These are phyloP conservation scores for Drosophila lacicola DNA, from an alignment of 2,888 invertebrate species.

Conservation along the genomic window DNA sequence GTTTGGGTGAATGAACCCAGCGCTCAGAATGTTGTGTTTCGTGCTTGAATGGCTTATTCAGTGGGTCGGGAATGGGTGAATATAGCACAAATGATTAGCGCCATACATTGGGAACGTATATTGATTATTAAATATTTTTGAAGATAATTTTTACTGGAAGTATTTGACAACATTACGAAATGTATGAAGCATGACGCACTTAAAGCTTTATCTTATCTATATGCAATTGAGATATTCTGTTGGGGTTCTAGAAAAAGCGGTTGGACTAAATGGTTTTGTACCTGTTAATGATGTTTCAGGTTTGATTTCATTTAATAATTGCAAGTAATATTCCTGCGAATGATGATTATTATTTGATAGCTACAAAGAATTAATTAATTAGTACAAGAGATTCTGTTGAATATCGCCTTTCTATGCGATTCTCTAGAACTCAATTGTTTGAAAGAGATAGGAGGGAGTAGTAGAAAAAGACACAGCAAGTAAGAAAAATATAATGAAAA, in stretches of 20 bases:
- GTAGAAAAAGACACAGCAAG: not conserved
- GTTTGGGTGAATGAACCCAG: slow-evolving; percentile 75
- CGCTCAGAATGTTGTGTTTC: slow-evolving; percentile 35
- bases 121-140: not conserved
- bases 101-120: slow-evolving; percentile 10
- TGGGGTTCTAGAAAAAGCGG: not conserved
- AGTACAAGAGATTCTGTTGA: not conserved
- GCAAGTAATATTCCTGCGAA: too few relatives aligned
- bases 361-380: not conserved
- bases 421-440: not conserved
- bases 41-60: slow-evolving; percentile 34
- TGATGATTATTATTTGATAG: too few relatives aligned
- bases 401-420: not conserved
- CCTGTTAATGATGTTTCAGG: too few relatives aligned
- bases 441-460: not conserved
- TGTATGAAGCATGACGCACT: not conserved
- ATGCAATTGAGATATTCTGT: not conserved
- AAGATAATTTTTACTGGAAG: too few relatives aligned
- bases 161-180: too few relatives aligned
- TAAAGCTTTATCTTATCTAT: not conserved
- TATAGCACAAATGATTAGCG: slow-evolving; percentile 30
- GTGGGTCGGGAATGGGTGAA: slow-evolving; percentile 15
- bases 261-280: not conserved
- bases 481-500: not conserved
- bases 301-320: not conserved